These are phyloP conservation scores for Sepioteuthis lessoniana DNA, from an alignment of 2,888 invertebrate species.

Conservation along the genomic window DNA sequence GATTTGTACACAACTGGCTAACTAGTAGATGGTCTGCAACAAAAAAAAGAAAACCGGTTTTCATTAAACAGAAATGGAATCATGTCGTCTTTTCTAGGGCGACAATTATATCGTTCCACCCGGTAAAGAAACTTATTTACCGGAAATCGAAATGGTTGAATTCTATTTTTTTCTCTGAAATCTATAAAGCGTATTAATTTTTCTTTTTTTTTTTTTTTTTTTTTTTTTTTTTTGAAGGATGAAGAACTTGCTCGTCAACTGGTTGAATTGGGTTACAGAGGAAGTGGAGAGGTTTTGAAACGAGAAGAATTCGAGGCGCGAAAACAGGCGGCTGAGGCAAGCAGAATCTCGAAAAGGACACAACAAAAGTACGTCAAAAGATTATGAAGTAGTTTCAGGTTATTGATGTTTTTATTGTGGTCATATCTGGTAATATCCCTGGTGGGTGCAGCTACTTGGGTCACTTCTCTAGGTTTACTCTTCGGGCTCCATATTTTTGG, in stretches of 20 bases:
- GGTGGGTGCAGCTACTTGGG: too few relatives aligned
- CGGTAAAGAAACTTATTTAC: too few relatives aligned
- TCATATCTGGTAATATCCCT: too few relatives aligned
- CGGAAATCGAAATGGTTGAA: neutral
- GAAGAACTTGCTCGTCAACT: slow-evolving; percentile 82
- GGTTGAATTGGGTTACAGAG: slow-evolving; percentile 87
- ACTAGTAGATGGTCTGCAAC: too few relatives aligned
- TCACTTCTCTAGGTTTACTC: too few relatives aligned
- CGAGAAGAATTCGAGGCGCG: slow-evolving; percentile 76
- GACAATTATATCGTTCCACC: too few relatives aligned
- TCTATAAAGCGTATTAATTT: neutral
- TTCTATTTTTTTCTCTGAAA: neutral
- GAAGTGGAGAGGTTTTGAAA: slow-evolving; percentile 76
- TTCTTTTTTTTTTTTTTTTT: neutral
- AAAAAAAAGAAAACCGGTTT: too few relatives aligned
- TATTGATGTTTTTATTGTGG: too few relatives aligned
- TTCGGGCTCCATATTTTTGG: too few relatives aligned
- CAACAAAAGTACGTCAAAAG: slow-evolving; percentile 73
- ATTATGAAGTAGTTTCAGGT: neutral
- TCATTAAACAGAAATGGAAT: too few relatives aligned
- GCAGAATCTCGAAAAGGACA: slow-evolving; percentile 73
- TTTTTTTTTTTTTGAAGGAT: slow-evolving; percentile 75
- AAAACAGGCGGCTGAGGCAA: slow-evolving; percentile 75
- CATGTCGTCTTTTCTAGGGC: too few relatives aligned
- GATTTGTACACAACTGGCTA: too few relatives aligned